phyloP scores from a whole-genome alignment of 2,797 vertebrate genomes.

The Arnoldichthys spilopterus region DNA sequence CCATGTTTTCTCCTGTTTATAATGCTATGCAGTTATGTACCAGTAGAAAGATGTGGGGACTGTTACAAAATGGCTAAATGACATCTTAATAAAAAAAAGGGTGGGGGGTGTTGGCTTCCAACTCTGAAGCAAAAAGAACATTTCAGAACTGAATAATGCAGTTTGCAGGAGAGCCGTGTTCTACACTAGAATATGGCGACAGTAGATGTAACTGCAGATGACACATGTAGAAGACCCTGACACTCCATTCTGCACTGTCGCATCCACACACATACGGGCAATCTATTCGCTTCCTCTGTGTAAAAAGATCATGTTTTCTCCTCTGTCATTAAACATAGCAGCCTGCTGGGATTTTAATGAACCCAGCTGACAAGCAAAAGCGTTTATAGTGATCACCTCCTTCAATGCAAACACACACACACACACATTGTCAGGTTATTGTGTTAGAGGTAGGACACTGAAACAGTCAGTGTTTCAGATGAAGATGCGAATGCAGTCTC shows the following conservation, averaged over 20 bases:
- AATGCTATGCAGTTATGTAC: neutral
- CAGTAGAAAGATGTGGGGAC: neutral
- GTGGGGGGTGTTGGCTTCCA: too few relatives aligned
- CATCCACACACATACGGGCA: neutral
- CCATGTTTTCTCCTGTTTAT: neutral
- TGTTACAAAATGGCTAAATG: neutral
- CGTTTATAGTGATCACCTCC: constrained; percentile 64
- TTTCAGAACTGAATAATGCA: neutral
- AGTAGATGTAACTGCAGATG: neutral
- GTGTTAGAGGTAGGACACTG: constrained; percentile 26
- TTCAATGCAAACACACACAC: neutral
- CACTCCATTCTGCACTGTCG: neutral
- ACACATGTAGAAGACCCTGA: neutral
- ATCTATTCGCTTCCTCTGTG: neutral
- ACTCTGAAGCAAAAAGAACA: neutral
- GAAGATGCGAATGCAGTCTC: constrained; percentile 35
- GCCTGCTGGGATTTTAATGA: constrained; percentile 65
- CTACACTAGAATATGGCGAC: neutral
- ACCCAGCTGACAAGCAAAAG: constrained; percentile 74
- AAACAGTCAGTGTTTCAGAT: constrained; percentile 13
- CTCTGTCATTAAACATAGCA: constrained; percentile 32
- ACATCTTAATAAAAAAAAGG: neutral
- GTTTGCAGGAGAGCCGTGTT: neutral
- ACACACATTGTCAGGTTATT: constrained; percentile 15
- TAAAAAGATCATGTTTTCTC: constrained; percentile 21